Conservation (phyloP, 2,888 invertebrate genomes). For the Liposcelis brunnea region DNA sequence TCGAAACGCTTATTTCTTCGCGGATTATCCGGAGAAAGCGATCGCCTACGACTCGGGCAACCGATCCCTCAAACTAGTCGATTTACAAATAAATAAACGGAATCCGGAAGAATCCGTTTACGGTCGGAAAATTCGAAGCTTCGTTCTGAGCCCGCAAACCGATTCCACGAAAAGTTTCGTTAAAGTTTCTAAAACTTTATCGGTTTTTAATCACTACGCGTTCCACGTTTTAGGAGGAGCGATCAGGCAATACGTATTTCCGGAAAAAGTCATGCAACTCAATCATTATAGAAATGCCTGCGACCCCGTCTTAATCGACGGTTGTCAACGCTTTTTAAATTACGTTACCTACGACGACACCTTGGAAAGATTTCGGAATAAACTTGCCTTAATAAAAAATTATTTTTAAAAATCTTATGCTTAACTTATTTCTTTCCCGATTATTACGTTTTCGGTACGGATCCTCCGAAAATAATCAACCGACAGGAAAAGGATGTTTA, state of each 20-base stretch:
- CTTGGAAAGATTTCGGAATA: constrained; percentile 20
- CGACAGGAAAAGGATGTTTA: no score
- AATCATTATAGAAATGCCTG: constrained; percentile 3
- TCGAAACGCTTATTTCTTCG: constrained; percentile 3
- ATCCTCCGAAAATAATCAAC: no score
- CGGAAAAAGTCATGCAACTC: neutral
- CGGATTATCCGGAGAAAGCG: neutral
- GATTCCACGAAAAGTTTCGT: constrained; percentile 6
- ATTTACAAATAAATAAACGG: no score
- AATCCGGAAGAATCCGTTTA: neutral
- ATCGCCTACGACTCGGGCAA: no score
- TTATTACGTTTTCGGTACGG: no score
- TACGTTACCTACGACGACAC: constrained; percentile 29
- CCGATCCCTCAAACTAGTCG: no score
- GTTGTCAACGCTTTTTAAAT: constrained; percentile 9
- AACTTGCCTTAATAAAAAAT: constrained; percentile 12
- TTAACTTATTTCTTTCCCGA: no score
- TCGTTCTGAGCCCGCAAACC: neutral
- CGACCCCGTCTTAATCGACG: neutral
- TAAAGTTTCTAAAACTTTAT: neutral
- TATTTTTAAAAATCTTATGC: no score
- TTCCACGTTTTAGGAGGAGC: neutral
- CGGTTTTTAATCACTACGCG: constrained; percentile 6
- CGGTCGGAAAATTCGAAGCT: neutral
- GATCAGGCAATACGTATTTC: neutral